These are phyloP conservation scores for Brotula barbata DNA, from an alignment of 2,797 vertebrate species.

Conservation along the genomic window DNA sequence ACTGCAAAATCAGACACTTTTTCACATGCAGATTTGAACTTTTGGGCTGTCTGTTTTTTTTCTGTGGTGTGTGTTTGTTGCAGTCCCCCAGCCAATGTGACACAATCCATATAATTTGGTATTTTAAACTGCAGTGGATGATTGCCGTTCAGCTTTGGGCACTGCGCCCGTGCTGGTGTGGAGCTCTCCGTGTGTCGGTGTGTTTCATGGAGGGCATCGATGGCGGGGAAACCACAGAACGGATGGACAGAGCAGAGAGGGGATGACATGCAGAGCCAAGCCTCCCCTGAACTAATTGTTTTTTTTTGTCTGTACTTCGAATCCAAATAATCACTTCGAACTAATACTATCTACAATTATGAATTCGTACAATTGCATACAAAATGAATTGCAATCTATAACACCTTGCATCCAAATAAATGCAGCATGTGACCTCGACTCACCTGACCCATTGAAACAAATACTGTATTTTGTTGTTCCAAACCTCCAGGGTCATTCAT, in stretches of 20 bases:
- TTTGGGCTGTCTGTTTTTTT: conserved; percentile 16
- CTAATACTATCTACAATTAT: neutral
- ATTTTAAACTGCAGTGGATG: conserved; percentile 16
- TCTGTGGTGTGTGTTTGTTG: conserved; percentile 12
- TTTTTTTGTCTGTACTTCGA: neutral
- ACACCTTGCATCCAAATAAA: conserved; percentile 15
- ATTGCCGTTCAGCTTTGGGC: conserved; percentile 22
- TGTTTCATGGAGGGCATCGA: conserved; percentile 13
- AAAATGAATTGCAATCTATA: conserved; percentile 12
- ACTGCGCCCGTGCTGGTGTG: conserved; percentile 13
- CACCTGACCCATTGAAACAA: conserved; percentile 5
- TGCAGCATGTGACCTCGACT: neutral
- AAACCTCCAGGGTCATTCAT: conserved; percentile 9
- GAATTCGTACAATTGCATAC: conserved; percentile 6
- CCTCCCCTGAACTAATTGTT: neutral
- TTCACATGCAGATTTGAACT: conserved; percentile 62
- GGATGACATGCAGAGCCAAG: no score
- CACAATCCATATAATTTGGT: conserved; percentile 24
- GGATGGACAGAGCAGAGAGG: no score
- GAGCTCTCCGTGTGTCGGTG: conserved; percentile 20
- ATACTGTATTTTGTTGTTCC: conserved; percentile 10
- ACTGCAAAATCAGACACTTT: conserved; percentile 68
- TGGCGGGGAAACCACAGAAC: conserved; percentile 5
- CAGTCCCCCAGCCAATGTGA: conserved; percentile 16
- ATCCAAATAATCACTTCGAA: conserved; percentile 4